Conservation (phyloP, 2,113 vertebrate genomes). For the Elanus axillaris region DNA sequence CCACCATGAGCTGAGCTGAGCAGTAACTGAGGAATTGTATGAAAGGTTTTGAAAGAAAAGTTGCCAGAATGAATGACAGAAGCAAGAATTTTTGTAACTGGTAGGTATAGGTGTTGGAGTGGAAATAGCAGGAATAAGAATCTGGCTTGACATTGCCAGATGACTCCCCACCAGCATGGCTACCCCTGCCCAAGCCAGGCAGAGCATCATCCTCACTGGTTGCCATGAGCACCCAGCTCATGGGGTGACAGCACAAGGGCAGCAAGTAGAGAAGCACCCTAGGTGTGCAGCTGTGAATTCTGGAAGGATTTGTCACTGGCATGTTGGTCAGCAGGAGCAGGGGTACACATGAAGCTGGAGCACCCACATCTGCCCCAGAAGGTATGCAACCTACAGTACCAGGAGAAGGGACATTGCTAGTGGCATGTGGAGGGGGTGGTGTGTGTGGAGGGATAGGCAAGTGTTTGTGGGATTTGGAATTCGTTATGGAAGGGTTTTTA, state of each 20-base stretch:
- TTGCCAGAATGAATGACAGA: background rate
- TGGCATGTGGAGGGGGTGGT: fast-evolving
- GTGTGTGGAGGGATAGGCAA: background rate
- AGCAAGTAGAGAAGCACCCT: background rate
- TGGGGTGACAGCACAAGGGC: background rate
- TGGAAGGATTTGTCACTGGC: background rate
- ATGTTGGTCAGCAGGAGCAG: too few relatives aligned
- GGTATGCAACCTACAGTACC: background rate
- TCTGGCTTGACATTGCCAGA: background rate
- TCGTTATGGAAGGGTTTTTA: background rate
- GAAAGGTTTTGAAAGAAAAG: background rate
- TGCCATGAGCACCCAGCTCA: background rate
- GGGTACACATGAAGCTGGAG: background rate
- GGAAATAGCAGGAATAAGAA: background rate
- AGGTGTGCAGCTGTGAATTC: background rate
- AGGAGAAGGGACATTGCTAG: background rate
- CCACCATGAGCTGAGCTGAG: background rate
- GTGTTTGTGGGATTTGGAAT: background rate
- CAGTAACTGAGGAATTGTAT: background rate
- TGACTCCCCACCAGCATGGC: background rate
- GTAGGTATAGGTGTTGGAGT: background rate
- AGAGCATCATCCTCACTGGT: background rate
- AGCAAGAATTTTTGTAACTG: background rate
- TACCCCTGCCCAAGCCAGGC: background rate
- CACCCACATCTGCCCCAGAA: background rate